A percentile compares a stretch with the other conserved stretches of the same genome.
phyloP scores from a whole-genome alignment of 2,888 invertebrate species.

The Drosophila bunnanda region DNA sequence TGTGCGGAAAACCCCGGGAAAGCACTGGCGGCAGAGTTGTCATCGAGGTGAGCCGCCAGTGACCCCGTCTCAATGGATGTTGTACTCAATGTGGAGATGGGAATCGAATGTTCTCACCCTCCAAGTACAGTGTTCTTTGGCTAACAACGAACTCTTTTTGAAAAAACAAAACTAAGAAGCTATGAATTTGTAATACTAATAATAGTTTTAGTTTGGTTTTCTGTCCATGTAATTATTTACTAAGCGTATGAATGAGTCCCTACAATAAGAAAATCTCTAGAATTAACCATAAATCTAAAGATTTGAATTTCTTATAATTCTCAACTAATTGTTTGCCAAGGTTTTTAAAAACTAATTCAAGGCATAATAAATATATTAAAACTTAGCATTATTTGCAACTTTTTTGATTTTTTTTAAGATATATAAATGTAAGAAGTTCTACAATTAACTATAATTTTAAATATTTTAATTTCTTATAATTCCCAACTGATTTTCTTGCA shows the following conservation, averaged over 20 bases:
- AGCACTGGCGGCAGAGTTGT: conserved; percentile 36
- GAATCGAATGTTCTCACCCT: conserved; percentile 14
- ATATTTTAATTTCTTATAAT: too few species aligned
- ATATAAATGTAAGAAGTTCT: too few species aligned
- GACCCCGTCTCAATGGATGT: conserved; percentile 20
- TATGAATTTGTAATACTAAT: not conserved
- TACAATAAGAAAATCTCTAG: not conserved
- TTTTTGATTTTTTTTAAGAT: too few species aligned
- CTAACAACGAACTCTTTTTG: not conserved
- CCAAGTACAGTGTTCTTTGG: conserved; percentile 6
- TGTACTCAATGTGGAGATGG: conserved; percentile 6
- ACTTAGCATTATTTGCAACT: not conserved
- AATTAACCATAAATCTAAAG: not conserved
- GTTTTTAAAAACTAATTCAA: not conserved
- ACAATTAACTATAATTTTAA: too few species aligned
- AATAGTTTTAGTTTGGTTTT: not conserved
- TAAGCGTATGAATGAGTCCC: too few species aligned
- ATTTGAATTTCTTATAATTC: not conserved
- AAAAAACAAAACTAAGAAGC: not conserved
- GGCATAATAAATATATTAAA: too few species aligned
- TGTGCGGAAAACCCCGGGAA: conserved; percentile 20
- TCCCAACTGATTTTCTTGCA: too few species aligned
- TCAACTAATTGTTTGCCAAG: not conserved
- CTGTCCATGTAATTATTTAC: too few species aligned
- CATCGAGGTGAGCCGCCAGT: conserved; percentile 34